Conservation (phyloP, 2,888 invertebrate species). For the Enoplolaimus lenunculus region DNA sequence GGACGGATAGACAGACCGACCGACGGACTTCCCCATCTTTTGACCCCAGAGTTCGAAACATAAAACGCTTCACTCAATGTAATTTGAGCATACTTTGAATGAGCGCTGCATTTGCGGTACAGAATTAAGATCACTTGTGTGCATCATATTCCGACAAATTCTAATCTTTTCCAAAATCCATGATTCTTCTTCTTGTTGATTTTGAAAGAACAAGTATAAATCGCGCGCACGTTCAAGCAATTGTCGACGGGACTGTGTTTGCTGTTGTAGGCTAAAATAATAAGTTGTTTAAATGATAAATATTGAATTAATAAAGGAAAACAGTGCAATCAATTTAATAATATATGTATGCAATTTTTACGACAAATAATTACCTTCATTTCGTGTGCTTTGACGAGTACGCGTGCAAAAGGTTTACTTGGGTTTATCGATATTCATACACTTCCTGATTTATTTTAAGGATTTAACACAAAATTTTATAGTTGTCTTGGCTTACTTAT, state of each 20-base stretch:
- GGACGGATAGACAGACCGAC: too few species aligned
- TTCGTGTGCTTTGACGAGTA: too few species aligned
- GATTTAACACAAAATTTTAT: too few species aligned
- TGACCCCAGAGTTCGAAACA: too few species aligned
- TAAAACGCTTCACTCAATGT: too few species aligned
- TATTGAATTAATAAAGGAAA: not conserved
- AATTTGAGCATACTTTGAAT: constrained; percentile 55
- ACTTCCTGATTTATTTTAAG: too few species aligned
- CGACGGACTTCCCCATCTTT: too few species aligned
- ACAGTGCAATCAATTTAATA: not conserved
- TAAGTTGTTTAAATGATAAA: constrained; percentile 1
- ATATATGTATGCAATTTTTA: too few species aligned
- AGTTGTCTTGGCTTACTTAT: too few species aligned
- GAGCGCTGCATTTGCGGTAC: constrained; percentile 77
- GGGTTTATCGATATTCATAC: too few species aligned
- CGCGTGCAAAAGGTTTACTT: too few species aligned
- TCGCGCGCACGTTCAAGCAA: constrained; percentile 78
- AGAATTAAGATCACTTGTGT: constrained; percentile 78
- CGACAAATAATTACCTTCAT: too few species aligned
- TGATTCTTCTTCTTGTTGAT: constrained; percentile 90
- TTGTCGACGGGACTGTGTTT: constrained; percentile 61
- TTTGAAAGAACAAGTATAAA: constrained; percentile 85
- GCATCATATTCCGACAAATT: constrained; percentile 77
- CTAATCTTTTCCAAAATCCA: constrained; percentile 90
- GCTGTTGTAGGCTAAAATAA: constrained; percentile 51